Evolutionary conservation across 2,797 vertebrate species (phyloP).

Genomic region (Rhabdophis nuchalis): DNA sequence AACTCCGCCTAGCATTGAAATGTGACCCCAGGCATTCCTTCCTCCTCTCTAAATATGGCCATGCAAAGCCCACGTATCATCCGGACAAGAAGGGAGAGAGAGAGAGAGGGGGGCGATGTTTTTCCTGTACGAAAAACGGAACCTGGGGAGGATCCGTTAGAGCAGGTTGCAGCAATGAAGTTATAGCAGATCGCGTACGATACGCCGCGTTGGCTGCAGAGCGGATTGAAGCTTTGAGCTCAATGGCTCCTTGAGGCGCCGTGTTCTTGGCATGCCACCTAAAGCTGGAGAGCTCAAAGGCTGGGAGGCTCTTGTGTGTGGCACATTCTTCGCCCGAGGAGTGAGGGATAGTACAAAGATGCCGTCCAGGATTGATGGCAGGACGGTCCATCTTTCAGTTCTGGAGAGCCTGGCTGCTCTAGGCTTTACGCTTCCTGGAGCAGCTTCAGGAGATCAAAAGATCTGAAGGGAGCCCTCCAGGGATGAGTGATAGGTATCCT

Average conservation of each 20-base stretch:
- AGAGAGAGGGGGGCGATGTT: no score
- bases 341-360: background rate
- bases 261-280: background rate
- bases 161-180: background rate
- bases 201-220: background rate
- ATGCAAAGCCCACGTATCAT: background rate
- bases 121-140: background rate
- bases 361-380: background rate
- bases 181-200: background rate
- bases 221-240: background rate
- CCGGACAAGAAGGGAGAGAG: background rate
- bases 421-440: no score
- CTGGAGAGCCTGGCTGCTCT: background rate
- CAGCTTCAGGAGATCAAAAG: background rate
- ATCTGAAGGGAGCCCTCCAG: background rate
- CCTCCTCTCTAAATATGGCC: background rate
- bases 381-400: background rate
- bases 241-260: background rate
- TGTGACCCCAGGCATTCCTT: background rate
- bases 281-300: background rate
- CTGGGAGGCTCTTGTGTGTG: background rate
- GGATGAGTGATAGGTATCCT: background rate
- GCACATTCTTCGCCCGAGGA: background rate
- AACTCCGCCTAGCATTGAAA: background rate
- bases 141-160: background rate